Conservation (phyloP, 1,140 invertebrate species). For the Euura lappo region DNA sequence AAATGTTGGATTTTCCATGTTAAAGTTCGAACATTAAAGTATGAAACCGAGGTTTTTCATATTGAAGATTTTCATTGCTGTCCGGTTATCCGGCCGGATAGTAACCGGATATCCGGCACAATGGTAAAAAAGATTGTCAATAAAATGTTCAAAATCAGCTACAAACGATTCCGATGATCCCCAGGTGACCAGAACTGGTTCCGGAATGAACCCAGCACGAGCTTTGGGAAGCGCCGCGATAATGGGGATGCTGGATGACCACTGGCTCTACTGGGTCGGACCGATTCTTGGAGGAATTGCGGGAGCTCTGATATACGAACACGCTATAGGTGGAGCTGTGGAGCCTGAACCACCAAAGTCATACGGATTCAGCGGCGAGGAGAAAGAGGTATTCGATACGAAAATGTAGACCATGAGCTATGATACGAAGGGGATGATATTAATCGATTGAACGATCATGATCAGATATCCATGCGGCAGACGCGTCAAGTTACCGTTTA, state of each 20-base stretch:
- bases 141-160: not conserved
- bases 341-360: constrained; percentile 54
- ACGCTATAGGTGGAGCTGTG: constrained; percentile 70
- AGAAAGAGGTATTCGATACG: constrained; percentile 67
- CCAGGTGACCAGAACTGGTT: constrained; percentile 78
- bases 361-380: constrained; percentile 67
- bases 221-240: constrained; percentile 86
- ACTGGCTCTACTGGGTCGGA: constrained; percentile 93
- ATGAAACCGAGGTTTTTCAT: too few species aligned
- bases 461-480: too few species aligned
- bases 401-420: not conserved
- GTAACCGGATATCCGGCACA: too few species aligned
- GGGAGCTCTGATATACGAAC: constrained; percentile 78
- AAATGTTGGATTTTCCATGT: too few species aligned
- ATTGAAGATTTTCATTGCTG: too few species aligned
- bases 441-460: too few species aligned
- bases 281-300: constrained; percentile 81
- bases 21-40: too few species aligned
- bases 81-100: too few species aligned
- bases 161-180: not conserved
- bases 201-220: constrained; percentile 90
- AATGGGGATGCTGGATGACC: constrained; percentile 73
- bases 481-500: too few species aligned
- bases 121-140: too few species aligned
- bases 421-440: not conserved